phyloP scores from a whole-genome alignment of 1,140 invertebrate species.

The Portunus trituberculatus region DNA sequence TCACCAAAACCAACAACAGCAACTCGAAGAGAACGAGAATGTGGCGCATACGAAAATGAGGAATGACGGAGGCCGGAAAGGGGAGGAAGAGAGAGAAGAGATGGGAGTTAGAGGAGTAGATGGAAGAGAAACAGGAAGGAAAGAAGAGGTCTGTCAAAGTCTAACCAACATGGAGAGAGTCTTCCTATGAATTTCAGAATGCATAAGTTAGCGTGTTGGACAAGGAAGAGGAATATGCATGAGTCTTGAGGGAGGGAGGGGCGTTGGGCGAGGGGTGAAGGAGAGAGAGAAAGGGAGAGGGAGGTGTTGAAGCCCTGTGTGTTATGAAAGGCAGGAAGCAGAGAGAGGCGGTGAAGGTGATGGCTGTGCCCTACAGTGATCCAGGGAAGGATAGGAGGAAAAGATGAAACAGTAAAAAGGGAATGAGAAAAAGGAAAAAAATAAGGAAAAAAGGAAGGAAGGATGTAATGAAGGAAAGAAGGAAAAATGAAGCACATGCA shows the following conservation, averaged over 20 bases:
- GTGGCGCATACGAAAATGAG: not conserved
- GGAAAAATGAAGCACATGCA: not conserved
- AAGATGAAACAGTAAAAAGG: too few species aligned
- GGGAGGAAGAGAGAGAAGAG: too few species aligned
- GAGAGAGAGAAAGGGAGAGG: not conserved
- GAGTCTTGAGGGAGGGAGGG: not conserved
- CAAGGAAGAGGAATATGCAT: constrained; percentile 21
- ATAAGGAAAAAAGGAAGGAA: not conserved
- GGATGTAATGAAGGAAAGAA: not conserved
- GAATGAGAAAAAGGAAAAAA: not conserved
- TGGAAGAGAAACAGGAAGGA: not conserved
- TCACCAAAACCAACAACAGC: not conserved
- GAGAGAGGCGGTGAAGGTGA: not conserved
- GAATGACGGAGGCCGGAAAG: not conserved
- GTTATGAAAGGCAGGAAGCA: not conserved
- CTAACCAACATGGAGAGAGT: not conserved
- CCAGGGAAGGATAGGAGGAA: too few species aligned
- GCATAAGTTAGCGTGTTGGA: constrained; percentile 3
- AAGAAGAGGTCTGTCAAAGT: not conserved
- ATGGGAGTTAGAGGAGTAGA: not conserved
- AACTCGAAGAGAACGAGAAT: not conserved
- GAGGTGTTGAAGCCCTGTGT: not conserved
- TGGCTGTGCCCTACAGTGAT: too few species aligned
- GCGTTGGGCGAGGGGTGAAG: not conserved
- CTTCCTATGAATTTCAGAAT: constrained; percentile 23